Evolutionary conservation across 2,113 vertebrate genomes (phyloP).

Genomic region (Lagopus muta): DNA sequence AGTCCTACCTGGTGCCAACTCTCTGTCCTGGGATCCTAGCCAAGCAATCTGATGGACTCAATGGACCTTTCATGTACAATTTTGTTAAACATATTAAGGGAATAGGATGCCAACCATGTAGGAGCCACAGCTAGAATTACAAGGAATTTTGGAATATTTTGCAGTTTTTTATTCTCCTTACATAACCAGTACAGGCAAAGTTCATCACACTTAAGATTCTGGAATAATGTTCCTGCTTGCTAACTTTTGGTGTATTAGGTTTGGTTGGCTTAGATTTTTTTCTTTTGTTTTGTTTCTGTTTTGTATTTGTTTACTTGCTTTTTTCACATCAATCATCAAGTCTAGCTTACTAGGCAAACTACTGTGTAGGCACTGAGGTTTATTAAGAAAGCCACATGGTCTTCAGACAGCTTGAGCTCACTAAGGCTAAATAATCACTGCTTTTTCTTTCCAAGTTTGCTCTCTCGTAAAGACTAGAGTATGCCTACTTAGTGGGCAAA

Average conservation of each 20-base stretch:
- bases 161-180: neutral
- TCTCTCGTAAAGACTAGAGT: neutral
- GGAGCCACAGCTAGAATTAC: neutral
- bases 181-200: neutral
- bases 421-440: neutral
- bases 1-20: neutral
- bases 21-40: neutral
- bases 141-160: neutral
- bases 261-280: fast-evolving
- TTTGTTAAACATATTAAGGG: neutral
- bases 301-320: neutral
- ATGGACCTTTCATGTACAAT: neutral
- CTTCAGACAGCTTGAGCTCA: neutral
- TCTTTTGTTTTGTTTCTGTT: neutral
- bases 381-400: neutral
- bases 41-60: neutral
- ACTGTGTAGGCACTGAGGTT: fast-evolving
- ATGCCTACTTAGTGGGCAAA: neutral
- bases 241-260: neutral
- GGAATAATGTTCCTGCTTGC: neutral
- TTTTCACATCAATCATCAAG: neutral
- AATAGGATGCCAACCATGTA: neutral
- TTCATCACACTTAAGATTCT: neutral
- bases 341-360: neutral
- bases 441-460: neutral